Conservation (phyloP, 2,113 vertebrate genomes). For the Aleadryas rufinucha region DNA sequence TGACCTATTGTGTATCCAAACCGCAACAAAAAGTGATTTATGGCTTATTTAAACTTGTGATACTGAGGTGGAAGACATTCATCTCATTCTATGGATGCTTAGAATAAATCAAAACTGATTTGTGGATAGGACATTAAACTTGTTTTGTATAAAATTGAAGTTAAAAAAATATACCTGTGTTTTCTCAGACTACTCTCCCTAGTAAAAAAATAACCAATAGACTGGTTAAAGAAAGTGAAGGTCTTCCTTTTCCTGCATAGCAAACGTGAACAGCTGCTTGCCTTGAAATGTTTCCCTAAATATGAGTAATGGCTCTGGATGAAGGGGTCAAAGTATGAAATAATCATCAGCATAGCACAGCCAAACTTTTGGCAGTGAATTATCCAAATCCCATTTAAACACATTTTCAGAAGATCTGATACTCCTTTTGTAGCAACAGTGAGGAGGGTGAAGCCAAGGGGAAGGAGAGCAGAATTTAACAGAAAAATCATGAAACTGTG, state of each 20-base stretch:
- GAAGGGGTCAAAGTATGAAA: background rate
- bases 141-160: background rate
- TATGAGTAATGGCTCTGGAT: background rate
- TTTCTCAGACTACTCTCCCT: background rate
- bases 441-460: background rate
- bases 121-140: background rate
- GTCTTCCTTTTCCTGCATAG: background rate
- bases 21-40: constrained; percentile 16
- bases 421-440: background rate
- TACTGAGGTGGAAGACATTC: constrained; percentile 23
- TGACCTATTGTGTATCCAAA: constrained; percentile 12
- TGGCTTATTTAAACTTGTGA: constrained; percentile 38
- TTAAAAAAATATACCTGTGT: background rate
- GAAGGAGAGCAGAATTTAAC: background rate
- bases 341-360: background rate
- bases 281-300: constrained; percentile 18
- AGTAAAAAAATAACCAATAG: background rate
- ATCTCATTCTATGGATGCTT: background rate
- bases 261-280: background rate
- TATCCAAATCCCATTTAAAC: constrained; percentile 21
- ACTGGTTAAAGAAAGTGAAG: background rate
- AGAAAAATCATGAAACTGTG: background rate
- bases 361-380: background rate
- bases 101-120: constrained; percentile 35
- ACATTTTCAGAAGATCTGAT: background rate